phyloP scores from a whole-genome alignment of 2,797 vertebrate genomes.

The Hylomyscus alleni region DNA sequence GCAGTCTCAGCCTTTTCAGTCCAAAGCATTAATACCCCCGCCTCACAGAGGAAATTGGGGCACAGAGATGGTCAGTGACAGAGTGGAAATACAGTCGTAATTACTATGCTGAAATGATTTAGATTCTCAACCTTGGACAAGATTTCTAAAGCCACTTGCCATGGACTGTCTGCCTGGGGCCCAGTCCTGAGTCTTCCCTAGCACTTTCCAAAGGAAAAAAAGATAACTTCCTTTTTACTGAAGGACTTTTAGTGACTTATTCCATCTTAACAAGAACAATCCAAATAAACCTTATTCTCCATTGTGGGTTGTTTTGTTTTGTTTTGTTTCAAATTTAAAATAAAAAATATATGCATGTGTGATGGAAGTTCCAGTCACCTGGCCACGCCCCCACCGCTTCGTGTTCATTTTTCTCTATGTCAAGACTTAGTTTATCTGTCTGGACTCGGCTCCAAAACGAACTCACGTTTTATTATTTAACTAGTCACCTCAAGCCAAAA shows the following conservation, averaged over 20 bases:
- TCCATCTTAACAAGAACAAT: not conserved
- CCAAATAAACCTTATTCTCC: not conserved
- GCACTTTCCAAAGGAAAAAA: not conserved
- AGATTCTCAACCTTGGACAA: not conserved
- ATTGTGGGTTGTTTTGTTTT: not conserved
- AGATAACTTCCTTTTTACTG: not conserved
- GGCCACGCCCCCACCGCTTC: not conserved
- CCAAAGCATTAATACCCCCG: not conserved
- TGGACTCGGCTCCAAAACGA: not conserved
- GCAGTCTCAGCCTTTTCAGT: not conserved
- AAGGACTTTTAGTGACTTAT: conserved; percentile 37
- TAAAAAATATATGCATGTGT: not conserved
- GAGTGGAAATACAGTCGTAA: not conserved
- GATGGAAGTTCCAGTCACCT: not conserved
- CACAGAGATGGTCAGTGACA: not conserved
- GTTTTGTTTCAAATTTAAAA: not conserved
- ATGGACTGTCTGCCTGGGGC: not conserved
- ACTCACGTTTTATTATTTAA: not conserved
- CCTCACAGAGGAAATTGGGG: not conserved
- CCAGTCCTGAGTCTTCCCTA: not conserved
- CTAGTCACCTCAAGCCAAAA: not conserved
- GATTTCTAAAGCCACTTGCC: not conserved
- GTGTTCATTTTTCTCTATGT: not conserved
- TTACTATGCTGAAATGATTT: not conserved
- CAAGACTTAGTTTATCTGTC: not conserved